Conservation (phyloP, 2,113 vertebrate genomes). For the Uria aalge region DNA sequence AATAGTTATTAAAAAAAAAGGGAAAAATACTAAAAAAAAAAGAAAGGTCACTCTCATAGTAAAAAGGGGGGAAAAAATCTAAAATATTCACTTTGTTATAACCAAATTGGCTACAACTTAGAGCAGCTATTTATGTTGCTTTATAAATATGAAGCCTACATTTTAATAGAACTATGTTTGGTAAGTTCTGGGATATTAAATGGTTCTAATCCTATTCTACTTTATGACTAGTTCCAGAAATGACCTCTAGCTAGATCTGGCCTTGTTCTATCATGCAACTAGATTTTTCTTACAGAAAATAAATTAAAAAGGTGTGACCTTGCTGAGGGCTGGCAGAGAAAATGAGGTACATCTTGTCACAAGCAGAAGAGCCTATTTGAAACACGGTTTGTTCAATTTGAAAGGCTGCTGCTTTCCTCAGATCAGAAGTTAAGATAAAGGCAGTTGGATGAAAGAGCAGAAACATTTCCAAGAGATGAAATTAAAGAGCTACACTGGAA, state of each 20-base stretch:
- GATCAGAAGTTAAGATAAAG: conserved; percentile 86
- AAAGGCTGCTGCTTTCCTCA: conserved; percentile 83
- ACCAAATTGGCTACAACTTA: background rate
- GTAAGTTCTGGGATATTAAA: conserved; percentile 70
- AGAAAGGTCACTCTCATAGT: background rate
- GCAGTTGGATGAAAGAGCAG: conserved; percentile 78
- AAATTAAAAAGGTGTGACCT: conserved; percentile 97
- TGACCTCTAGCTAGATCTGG: conserved; percentile 92
- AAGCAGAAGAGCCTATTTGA: conserved; percentile 88
- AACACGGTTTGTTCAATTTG: conserved; percentile 89
- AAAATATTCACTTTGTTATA: background rate
- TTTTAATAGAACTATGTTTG: conserved; percentile 25
- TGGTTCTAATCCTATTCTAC: conserved; percentile 78
- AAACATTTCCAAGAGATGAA: conserved; percentile 83
- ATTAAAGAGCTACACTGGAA: conserved; percentile 91
- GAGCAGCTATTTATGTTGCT: background rate
- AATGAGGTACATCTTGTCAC: conserved; percentile 96
- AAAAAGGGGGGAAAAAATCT: background rate
- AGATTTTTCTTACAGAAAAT: conserved; percentile 88
- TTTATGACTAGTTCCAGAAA: conserved; percentile 85
- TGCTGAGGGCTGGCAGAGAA: conserved; percentile 91
- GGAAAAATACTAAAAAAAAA: background rate
- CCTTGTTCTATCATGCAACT: conserved; percentile 83
- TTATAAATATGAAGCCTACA: conserved; percentile 20
- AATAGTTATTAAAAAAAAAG: background rate